Percentiles rank a stretch among this genome's conserved stretches.
Evolutionary conservation across 2,797 vertebrate genomes (phyloP).

Genomic region (Danio albolineatus): DNA sequence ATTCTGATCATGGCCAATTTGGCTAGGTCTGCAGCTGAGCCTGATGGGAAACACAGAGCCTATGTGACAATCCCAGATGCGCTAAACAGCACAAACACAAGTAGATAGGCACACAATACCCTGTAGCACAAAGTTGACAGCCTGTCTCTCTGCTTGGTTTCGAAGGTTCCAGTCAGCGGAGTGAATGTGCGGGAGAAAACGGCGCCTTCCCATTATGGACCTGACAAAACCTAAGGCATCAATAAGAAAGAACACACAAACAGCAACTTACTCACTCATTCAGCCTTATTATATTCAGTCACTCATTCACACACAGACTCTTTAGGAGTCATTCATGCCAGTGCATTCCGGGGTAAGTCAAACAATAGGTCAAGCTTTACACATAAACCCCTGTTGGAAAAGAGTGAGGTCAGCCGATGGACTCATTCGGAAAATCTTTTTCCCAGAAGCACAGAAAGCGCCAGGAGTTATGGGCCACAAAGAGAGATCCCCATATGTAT

Average conservation of each 20-base stretch:
- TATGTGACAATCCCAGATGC: background rate
- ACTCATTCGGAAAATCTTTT: conserved; percentile 70
- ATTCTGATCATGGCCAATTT: conserved; percentile 93
- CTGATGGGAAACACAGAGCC: conserved; percentile 66
- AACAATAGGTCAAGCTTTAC: conserved; percentile 77
- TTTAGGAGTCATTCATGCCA: conserved; percentile 43
- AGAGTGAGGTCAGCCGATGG: conserved; percentile 71
- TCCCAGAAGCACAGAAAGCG: conserved; percentile 63
- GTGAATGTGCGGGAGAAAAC: conserved; percentile 83
- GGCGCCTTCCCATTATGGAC: conserved; percentile 90
- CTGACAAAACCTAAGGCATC: conserved; percentile 82
- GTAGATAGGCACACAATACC: conserved; percentile 72
- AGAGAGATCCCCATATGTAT: conserved; percentile 38
- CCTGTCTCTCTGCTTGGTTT: conserved; percentile 91
- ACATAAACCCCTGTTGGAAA: conserved; percentile 73
- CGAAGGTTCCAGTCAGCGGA: conserved; percentile 80
- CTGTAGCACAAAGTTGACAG: conserved; percentile 95
- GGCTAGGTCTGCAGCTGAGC: conserved; percentile 93
- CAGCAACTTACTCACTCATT: conserved; percentile 41
- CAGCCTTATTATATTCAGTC: conserved; percentile 27
- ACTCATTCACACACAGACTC: conserved; percentile 45
- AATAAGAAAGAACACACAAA: conserved; percentile 32
- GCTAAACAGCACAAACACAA: conserved; percentile 19
- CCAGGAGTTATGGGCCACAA: conserved; percentile 46
- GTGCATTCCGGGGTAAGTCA: conserved; percentile 68